These are phyloP conservation scores for Gyps fulvus DNA, from an alignment of 2,113 vertebrate genomes.

Conservation along the genomic window DNA sequence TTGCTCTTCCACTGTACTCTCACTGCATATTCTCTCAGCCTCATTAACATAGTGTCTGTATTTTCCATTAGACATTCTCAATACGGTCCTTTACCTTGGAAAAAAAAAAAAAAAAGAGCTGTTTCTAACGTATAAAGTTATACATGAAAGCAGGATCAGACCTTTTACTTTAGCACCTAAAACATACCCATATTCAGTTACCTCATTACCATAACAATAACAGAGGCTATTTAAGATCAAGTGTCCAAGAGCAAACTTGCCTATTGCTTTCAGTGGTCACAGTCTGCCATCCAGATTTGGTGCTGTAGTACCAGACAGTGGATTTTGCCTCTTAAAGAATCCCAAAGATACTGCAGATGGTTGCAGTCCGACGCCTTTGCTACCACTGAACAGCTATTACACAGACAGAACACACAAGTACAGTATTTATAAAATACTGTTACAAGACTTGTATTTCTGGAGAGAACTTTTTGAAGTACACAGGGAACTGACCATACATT, in stretches of 20 bases:
- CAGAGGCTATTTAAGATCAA: background rate
- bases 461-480: slow-evolving; percentile 59
- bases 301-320: background rate
- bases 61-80: background rate
- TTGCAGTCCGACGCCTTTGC: background rate
- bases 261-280: background rate
- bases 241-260: background rate
- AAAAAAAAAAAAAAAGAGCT: slow-evolving; percentile 5
- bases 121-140: background rate
- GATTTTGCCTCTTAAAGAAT: background rate
- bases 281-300: background rate
- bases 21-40: background rate
- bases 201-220: background rate
- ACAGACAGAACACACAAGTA: slow-evolving; percentile 50
- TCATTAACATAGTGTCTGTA: background rate
- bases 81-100: background rate
- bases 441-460: slow-evolving; percentile 51
- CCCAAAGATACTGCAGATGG: background rate
- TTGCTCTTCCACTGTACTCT: background rate
- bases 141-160: slow-evolving; percentile 35
- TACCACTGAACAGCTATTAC: slow-evolving; percentile 27
- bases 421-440: slow-evolving; percentile 65
- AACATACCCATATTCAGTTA: background rate
- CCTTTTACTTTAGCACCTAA: slow-evolving; percentile 45
- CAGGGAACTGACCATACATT: slow-evolving; percentile 51